phyloP scores from a whole-genome alignment of 2,797 vertebrate genomes.

The Okamejei kenojei region DNA sequence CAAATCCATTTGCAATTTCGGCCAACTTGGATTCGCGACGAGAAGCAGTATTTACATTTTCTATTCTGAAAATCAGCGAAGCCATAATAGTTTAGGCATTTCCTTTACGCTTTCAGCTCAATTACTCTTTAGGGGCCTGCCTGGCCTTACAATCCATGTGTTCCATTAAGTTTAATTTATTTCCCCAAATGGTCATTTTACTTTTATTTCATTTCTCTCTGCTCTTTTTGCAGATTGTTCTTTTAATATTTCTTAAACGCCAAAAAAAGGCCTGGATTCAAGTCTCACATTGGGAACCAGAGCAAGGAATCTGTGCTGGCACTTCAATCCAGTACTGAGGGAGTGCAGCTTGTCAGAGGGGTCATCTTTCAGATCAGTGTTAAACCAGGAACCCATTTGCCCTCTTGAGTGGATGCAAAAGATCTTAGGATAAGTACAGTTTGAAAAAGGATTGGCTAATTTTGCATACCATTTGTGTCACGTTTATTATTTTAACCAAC shows the following conservation, averaged over 20 bases:
- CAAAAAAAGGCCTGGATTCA: neutral
- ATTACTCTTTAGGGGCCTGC: neutral
- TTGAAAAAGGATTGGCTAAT: neutral
- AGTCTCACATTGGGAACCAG: neutral
- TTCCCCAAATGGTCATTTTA: neutral
- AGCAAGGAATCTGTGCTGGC: neutral
- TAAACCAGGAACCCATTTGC: neutral
- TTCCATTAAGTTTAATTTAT: neutral
- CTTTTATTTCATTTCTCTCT: neutral
- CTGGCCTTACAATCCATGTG: constrained; percentile 1
- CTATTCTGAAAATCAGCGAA: neutral
- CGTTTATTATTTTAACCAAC: neutral
- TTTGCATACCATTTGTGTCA: neutral
- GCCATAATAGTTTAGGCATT: neutral
- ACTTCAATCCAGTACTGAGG: neutral
- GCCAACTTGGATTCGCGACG: constrained; percentile 19
- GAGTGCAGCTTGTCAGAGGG: neutral
- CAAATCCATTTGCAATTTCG: neutral
- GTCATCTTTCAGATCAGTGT: neutral
- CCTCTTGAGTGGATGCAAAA: neutral
- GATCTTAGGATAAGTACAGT: neutral
- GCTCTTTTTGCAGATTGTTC: neutral
- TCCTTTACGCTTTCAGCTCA: constrained; percentile 5
- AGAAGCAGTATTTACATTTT: neutral
- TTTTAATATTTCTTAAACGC: neutral